Evolutionary conservation across 2,888 invertebrate genomes (phyloP).

Genomic region (Drosophila atripex): DNA sequence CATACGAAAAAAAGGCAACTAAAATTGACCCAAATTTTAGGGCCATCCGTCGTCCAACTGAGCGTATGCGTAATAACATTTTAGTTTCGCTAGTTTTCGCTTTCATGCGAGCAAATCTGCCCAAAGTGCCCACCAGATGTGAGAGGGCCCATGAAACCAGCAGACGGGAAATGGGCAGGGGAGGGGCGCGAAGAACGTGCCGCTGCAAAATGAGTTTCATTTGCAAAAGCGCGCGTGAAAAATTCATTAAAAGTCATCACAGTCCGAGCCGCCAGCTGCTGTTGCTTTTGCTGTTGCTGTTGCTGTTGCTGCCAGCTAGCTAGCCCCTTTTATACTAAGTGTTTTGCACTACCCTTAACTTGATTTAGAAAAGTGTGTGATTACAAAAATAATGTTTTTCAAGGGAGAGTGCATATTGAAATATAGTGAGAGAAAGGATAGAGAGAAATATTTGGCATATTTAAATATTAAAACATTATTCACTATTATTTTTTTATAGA

Average conservation of each 20-base stretch:
- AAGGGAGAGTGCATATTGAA: too few relatives aligned
- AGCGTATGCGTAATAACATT: slow-evolving; percentile 77
- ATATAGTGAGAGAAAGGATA: neutral
- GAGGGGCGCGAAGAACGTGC: slow-evolving; percentile 61
- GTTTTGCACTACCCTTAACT: slow-evolving; percentile 12
- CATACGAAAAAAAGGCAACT: slow-evolving; percentile 18
- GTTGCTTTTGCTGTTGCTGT: slow-evolving; percentile 29
- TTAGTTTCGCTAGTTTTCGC: slow-evolving; percentile 78
- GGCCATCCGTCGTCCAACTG: slow-evolving; percentile 52
- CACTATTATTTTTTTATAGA: too few relatives aligned
- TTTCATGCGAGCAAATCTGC: slow-evolving; percentile 73
- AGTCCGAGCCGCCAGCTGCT: slow-evolving; percentile 45
- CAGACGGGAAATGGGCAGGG: neutral
- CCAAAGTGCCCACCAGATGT: slow-evolving; percentile 45
- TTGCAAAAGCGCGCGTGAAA: slow-evolving; percentile 75
- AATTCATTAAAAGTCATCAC: slow-evolving; percentile 72
- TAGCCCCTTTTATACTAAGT: slow-evolving; percentile 24
- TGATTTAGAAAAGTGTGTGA: slow-evolving; percentile 5
- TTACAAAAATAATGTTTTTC: neutral
- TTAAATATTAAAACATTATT: too few relatives aligned
- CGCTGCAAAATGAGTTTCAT: slow-evolving; percentile 76
- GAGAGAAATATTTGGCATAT: too few relatives aligned
- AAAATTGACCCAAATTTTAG: slow-evolving; percentile 69
- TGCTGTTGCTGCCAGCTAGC: slow-evolving; percentile 26
- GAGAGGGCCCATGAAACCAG: slow-evolving; percentile 21